Base-by-base conservation (phyloP, 2,888 invertebrate genomes). In the Crepidodera aurea region DNA sequence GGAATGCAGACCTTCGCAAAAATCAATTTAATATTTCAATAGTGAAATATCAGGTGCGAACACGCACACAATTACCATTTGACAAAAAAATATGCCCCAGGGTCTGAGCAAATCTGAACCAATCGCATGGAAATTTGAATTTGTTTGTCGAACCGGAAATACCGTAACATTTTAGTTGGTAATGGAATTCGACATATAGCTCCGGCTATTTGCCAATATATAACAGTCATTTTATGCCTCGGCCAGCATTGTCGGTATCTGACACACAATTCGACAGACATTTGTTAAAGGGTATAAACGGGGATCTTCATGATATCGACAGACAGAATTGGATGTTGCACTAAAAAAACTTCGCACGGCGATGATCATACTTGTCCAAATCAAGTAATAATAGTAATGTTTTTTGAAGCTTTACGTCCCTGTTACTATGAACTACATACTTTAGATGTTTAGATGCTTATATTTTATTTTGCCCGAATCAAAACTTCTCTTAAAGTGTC, bases 61-160 rank as follows among this genome's bases (percentile, higher is more conserved):
- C 44, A 51, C 40, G 60, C 56, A 55, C 42, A 60, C 64, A 64
- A 64, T 60, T 60, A 60, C 60, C 55, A 60, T 55, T 56, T 48
- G 55, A 61, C 59, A 63, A 63, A 64, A 65, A 64, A 58, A 57
- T 29, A 39, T 57, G 51, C 63, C 66, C 56, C 29, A 18, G 51
- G 58, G 57, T 46, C 51, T 12, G 37, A 54, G 32, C 57, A 64
- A 64, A 69, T 67, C 64, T 56, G 57, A 65, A 64, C 62, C 67
- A 68, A 68, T 70, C 67, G 67, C 62, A 66, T 64, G 67, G 65
- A 69, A 70, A 70, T 69, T 66, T 57, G 65, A 66, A 69, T 66
- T 67, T 67, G 67, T 67, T 68, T 64, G 62, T 44, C 58, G 53
- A 59, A 42, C 64, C 65, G 69, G 65, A 70, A 70, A 70, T 57